Conservation (phyloP, 2,888 invertebrate species). For the Trichogramma evanescens region DNA sequence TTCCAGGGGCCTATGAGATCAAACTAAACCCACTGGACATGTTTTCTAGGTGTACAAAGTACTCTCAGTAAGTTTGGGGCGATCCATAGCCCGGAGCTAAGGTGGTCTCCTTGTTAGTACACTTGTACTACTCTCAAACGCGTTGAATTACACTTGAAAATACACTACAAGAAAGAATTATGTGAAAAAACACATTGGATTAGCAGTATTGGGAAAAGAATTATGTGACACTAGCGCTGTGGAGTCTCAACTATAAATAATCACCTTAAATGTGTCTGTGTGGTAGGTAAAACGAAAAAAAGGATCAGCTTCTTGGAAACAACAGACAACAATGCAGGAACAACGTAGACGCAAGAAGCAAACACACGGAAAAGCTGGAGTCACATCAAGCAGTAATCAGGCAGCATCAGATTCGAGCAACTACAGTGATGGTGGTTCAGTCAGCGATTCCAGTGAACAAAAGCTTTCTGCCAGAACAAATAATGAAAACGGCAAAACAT, state of each 20-base stretch:
- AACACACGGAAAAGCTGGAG: slow-evolving; percentile 39
- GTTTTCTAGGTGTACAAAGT: too few relatives aligned
- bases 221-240: not conserved
- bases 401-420: slow-evolving; percentile 46
- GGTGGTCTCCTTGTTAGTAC: too few relatives aligned
- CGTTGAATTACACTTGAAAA: too few relatives aligned
- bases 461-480: slow-evolving; percentile 33
- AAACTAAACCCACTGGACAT: too few relatives aligned
- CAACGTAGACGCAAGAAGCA: slow-evolving; percentile 43
- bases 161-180: too few relatives aligned
- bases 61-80: too few relatives aligned
- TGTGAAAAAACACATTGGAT: too few relatives aligned
- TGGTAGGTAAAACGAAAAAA: slow-evolving; percentile 58
- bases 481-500: slow-evolving; percentile 40
- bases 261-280: slow-evolving; percentile 32
- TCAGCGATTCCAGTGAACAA: slow-evolving; percentile 44
- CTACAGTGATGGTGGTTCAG: slow-evolving; percentile 44
- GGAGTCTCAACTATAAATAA: slow-evolving; percentile 46
- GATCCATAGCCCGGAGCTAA: too few relatives aligned
- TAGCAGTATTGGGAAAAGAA: too few relatives aligned
- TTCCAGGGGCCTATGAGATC: too few relatives aligned
- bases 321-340: slow-evolving; percentile 43
- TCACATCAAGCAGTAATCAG: slow-evolving; percentile 40
- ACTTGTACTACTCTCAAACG: too few relatives aligned
- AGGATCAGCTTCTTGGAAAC: slow-evolving; percentile 51